phyloP scores from a whole-genome alignment of 2,888 invertebrate species.

The Ceratothoa steindachneri region DNA sequence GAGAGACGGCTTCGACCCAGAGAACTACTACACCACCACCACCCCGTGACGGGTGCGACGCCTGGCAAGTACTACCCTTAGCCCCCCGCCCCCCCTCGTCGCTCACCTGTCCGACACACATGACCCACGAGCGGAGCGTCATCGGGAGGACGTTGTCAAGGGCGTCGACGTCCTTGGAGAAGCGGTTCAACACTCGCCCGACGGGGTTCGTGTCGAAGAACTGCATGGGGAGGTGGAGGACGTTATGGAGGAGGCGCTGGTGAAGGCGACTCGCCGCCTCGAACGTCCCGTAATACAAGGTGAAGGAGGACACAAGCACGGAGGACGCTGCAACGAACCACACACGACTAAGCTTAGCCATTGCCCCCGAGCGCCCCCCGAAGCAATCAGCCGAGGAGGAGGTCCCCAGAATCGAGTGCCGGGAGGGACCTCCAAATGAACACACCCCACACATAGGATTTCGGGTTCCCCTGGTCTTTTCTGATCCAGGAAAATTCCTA shows the following conservation, averaged over 20 bases:
- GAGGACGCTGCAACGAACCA: constrained; percentile 42
- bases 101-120: constrained; percentile 19
- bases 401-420: too few species aligned
- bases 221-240: constrained; percentile 57
- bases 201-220: constrained; percentile 55
- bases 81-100: not conserved
- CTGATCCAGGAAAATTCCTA: too few species aligned
- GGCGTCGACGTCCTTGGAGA: constrained; percentile 52
- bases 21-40: too few species aligned
- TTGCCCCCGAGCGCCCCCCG: not conserved
- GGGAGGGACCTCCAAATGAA: too few species aligned
- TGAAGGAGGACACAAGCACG: constrained; percentile 48
- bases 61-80: too few species aligned
- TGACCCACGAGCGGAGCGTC: constrained; percentile 64
- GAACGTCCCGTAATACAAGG: constrained; percentile 44
- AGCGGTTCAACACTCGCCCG: constrained; percentile 54
- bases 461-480: too few species aligned
- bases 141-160: constrained; percentile 50
- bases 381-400: too few species aligned
- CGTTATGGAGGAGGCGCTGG: constrained; percentile 62
- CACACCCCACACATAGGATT: too few species aligned
- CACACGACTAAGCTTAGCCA: not conserved
- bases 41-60: too few species aligned
- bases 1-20: too few species aligned
- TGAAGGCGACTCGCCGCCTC: constrained; percentile 59